Conservation (phyloP, 2,888 invertebrate genomes). For the Drosophila nr. perissopoda region DNA sequence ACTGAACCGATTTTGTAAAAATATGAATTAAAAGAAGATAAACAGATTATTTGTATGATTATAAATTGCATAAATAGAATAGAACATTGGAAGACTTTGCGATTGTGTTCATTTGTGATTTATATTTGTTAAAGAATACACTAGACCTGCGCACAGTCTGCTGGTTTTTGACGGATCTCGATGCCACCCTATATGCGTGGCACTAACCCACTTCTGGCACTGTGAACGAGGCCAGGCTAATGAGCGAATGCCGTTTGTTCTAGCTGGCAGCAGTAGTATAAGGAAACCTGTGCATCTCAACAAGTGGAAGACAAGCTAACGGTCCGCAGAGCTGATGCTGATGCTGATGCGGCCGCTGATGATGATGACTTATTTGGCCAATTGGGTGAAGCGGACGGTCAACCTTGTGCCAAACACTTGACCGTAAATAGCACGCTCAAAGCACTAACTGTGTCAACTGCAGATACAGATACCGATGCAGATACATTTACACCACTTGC, state of each 20-base stretch:
- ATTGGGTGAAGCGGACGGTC: constrained; percentile 71
- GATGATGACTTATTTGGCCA: constrained; percentile 75
- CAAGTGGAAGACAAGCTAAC: constrained; percentile 45
- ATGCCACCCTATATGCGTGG: constrained; percentile 31
- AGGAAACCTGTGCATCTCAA: constrained; percentile 59
- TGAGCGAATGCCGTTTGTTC: constrained; percentile 48
- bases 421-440: constrained; percentile 72
- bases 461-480: constrained; percentile 18
- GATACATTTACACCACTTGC: constrained; percentile 27
- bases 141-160: background rate
- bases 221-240: constrained; percentile 66
- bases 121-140: background rate
- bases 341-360: constrained; percentile 2
- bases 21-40: background rate
- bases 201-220: constrained; percentile 43
- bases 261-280: constrained; percentile 31
- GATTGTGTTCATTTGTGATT: background rate
- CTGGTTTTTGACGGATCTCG: constrained; percentile 24
- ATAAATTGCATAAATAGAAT: too few relatives aligned
- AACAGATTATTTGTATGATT: background rate
- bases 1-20: background rate
- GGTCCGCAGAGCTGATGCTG: constrained; percentile 35
- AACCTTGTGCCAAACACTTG: constrained; percentile 74
- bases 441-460: constrained; percentile 62
- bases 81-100: too few relatives aligned